Base-by-base conservation (phyloP, 2,113 vertebrate species). In the Salvelinus namaycush region DNA sequence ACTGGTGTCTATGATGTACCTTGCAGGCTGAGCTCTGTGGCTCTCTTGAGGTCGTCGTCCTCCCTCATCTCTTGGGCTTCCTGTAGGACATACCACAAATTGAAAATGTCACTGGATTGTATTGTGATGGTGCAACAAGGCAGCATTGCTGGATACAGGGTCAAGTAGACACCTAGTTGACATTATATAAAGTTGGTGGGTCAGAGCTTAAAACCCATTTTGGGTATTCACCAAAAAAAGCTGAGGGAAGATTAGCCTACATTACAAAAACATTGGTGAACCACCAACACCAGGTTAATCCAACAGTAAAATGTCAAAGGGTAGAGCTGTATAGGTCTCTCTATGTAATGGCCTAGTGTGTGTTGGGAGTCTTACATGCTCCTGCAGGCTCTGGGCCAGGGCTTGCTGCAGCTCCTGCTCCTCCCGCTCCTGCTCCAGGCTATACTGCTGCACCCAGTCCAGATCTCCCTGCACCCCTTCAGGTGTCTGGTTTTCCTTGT, bases 401-500 rank as follows among this genome's bases (percentile, higher is more conserved):
- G 98, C 98, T 84, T 99, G 97, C 87, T 99, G 97, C 72, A 99
- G 93, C 86, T 99, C 98, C 92, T 98, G 97, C 31, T 99, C 98
- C 86, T 99, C 98, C 59, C 97, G 92, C 87, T 99, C 97, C 80
- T 95, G 95, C 48, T 99, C 97, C 88, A 96, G 89, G 54, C 94
- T 96, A 18, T 96, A 98, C 77, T 99, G 97, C 81, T 98, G 97
- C 59, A 98, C 94, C 97, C 97, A 99, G 89, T 99, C 97, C 65
- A 96, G 88, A 31, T 99, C 97, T 5, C 95, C 95, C 89, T 96
- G 95, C 84, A 90, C 89, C 1, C 93, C 93, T 81, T 96, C 96
- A 0, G 98, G 98, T 81, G 98, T 99, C 93, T 99, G 97, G 90
- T 99, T 99, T 91, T 99, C 98, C 87, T 99, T 99, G 89, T 99